phyloP scores from a whole-genome alignment of 2,113 vertebrate genomes.

The Carettochelys insculpta region DNA sequence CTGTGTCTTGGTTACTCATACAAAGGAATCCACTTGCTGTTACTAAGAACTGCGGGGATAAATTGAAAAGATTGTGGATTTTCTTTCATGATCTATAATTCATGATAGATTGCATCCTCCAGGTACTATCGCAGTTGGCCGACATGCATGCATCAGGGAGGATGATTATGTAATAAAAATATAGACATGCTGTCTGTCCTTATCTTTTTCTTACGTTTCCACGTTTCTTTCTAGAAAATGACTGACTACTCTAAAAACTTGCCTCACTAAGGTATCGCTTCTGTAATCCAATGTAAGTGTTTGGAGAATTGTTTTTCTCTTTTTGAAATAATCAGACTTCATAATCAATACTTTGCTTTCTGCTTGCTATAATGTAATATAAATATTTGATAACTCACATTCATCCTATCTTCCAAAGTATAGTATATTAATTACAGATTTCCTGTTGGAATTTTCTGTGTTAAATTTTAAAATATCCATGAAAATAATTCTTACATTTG shows the following conservation, averaged over 20 bases:
- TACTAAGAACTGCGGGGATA: not conserved
- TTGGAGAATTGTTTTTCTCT: conserved; percentile 3
- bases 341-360: conserved; percentile 31
- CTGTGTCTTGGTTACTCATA: not conserved
- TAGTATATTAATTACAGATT: not conserved
- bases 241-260: conserved; percentile 2
- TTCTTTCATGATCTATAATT: not conserved
- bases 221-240: not conserved
- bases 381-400: conserved; percentile 36
- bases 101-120: not conserved
- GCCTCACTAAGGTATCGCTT: conserved; percentile 1
- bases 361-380: conserved; percentile 17
- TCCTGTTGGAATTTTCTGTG: not conserved
- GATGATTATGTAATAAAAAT: not conserved
- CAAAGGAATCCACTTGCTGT: not conserved
- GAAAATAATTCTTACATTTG: not conserved
- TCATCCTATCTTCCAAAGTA: not conserved
- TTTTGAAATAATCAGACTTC: not conserved
- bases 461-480: not conserved
- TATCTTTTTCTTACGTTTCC: not conserved
- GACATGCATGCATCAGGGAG: not conserved
- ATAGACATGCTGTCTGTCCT: not conserved
- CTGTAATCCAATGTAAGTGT: conserved; percentile 23
- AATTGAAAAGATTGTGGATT: conserved; percentile 26
- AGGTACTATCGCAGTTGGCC: not conserved